These are phyloP conservation scores for Oncorhynchus gorbuscha DNA, from an alignment of 2,113 vertebrate genomes.

Conservation along the genomic window DNA sequence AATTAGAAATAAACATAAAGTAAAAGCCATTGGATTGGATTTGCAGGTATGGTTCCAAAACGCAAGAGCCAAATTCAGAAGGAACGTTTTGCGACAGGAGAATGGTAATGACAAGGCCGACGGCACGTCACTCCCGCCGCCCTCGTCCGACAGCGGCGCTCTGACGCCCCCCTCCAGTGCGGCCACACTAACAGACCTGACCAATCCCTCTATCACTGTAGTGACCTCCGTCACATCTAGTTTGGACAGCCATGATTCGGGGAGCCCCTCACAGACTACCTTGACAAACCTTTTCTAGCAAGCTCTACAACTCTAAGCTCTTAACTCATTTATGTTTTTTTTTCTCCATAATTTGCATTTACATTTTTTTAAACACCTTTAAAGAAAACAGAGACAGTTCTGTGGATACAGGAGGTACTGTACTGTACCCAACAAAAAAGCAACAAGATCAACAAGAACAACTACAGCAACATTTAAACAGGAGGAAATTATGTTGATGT, in stretches of 20 bases:
- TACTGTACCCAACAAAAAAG: constrained; percentile 62
- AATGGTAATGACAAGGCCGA: constrained; percentile 99
- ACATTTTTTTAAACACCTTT: constrained; percentile 64
- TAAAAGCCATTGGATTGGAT: constrained; percentile 92
- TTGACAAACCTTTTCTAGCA: constrained; percentile 99
- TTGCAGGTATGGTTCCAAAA: constrained; percentile 99
- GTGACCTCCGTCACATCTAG: constrained; percentile 98
- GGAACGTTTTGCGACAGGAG: constrained; percentile 99
- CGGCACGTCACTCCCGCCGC: constrained; percentile 93
- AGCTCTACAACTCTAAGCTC: constrained; percentile 54
- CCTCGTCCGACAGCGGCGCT: constrained; percentile 97
- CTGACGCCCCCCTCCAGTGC: constrained; percentile 96
- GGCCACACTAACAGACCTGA: constrained; percentile 99
- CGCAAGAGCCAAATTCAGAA: constrained; percentile 99
- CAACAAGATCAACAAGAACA: constrained; percentile 60
- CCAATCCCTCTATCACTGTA: constrained; percentile 98
- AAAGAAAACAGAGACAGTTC: constrained; percentile 72
- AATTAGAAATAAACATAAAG: constrained; percentile 70
- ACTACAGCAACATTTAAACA: constrained; percentile 63
- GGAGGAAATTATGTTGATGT: constrained; percentile 76
- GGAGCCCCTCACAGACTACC: constrained; percentile 99
- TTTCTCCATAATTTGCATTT: constrained; percentile 47
- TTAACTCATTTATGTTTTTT: constrained; percentile 63
- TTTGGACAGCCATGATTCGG: constrained; percentile 98
- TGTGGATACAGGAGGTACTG: constrained; percentile 78